Conservation (phyloP, 2,113 vertebrate species). For the Myiagra hebetior region DNA sequence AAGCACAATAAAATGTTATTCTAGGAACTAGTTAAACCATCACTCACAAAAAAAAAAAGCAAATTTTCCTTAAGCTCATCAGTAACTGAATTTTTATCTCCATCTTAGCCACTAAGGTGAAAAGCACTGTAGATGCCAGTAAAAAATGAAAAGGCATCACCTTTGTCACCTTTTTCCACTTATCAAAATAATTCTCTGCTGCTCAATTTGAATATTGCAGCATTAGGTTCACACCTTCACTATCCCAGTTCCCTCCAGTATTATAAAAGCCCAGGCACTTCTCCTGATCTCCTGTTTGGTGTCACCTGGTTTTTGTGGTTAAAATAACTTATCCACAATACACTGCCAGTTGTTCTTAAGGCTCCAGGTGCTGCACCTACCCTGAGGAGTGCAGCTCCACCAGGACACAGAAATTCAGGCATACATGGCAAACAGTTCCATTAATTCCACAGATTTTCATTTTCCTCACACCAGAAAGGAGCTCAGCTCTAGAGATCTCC, state of each 20-base stretch:
- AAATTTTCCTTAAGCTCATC: neutral
- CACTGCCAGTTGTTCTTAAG: neutral
- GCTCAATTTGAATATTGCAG: neutral
- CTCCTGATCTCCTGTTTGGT: neutral
- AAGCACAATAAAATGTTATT: neutral
- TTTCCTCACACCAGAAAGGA: neutral
- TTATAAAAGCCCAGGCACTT: neutral
- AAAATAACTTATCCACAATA: neutral
- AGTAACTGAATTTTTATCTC: neutral
- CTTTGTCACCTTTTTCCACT: neutral
- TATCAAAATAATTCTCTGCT: neutral
- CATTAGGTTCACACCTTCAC: neutral
- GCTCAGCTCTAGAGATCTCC: neutral
- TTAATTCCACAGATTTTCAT: neutral
- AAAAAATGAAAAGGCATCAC: neutral
- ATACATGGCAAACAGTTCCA: neutral
- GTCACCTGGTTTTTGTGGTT: neutral
- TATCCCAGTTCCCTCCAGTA: neutral
- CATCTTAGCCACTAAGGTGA: neutral
- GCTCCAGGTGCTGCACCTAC: neutral
- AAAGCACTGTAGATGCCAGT: neutral
- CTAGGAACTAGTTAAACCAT: neutral
- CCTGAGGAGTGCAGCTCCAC: neutral
- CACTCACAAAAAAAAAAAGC: neutral
- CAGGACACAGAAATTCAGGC: neutral